A percentile compares a stretch with the other conserved stretches of the same genome.
Conservation (phyloP, 2,888 invertebrate genomes). For the Drosophila koepferae region DNA sequence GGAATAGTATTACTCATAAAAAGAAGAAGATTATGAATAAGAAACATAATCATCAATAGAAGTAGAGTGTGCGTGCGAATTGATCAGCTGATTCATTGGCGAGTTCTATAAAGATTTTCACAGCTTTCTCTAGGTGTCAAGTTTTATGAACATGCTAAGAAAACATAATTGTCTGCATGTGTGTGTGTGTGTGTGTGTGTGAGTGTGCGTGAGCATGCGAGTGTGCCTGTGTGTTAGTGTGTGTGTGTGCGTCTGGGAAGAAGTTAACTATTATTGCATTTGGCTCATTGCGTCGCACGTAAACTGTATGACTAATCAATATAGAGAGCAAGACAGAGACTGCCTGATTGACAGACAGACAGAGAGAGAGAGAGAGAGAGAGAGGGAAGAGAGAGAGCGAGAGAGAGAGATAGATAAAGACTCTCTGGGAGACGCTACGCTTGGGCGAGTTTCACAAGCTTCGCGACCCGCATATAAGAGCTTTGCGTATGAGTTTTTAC, state of each 20-base stretch:
- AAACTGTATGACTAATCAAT: conserved; percentile 64
- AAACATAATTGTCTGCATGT: conserved; percentile 31
- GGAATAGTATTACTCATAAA: conserved; percentile 32
- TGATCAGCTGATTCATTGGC: conserved; percentile 46
- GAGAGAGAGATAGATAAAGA: conserved; percentile 9
- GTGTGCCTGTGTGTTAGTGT: conserved; percentile 21
- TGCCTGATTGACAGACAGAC: conserved; percentile 5
- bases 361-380: conserved; percentile 4
- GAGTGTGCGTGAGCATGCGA: conserved; percentile 17
- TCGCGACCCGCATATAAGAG: conserved; percentile 39
- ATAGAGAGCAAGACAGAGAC: conserved; percentile 34
- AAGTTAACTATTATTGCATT: conserved; percentile 35
- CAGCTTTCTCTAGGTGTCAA: conserved; percentile 61
- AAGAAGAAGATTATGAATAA: background rate
- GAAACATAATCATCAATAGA: conserved; percentile 4
- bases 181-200: conserved; percentile 21
- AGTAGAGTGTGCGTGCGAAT: conserved; percentile 35
- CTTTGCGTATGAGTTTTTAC: conserved; percentile 36
- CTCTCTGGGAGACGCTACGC: conserved; percentile 55
- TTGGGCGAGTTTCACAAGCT: conserved; percentile 55
- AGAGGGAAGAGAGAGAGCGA: background rate
- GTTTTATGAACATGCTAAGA: conserved; percentile 57
- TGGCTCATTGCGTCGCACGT: conserved; percentile 55
- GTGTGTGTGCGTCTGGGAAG: conserved; percentile 34
- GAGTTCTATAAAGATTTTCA: conserved; percentile 60